phyloP scores from a whole-genome alignment of 2,888 invertebrate genomes.

The Tipula lateralis region DNA sequence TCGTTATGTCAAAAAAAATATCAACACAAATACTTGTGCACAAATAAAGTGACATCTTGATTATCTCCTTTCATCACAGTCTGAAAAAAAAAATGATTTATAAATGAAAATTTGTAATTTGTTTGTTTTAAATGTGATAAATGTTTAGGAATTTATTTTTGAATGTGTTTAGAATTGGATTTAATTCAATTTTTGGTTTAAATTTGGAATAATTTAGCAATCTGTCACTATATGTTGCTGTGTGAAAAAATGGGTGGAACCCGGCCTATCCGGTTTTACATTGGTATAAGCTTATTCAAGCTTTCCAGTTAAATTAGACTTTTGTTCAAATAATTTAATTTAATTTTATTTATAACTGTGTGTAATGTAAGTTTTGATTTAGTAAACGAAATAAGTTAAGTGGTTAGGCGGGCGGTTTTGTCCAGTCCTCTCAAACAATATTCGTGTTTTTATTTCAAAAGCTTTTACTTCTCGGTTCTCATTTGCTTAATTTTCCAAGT shows the following conservation, averaged over 20 bases:
- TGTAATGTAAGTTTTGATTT: no score
- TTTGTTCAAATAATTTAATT: no score
- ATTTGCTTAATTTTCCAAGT: no score
- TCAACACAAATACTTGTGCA: neutral
- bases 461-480: no score
- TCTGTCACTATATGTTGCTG: neutral
- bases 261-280: neutral
- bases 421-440: no score
- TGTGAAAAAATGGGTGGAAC: neutral
- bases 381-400: no score
- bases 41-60: neutral
- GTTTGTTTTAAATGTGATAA: neutral
- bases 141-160: neutral
- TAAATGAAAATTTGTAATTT: neutral
- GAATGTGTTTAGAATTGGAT: neutral
- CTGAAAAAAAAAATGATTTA: neutral
- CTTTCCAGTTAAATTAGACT: no score
- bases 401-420: no score
- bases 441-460: no score
- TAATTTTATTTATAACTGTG: no score
- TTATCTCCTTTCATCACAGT: neutral
- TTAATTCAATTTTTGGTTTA: neutral
- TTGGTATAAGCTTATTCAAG: no score
- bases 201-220: no score
- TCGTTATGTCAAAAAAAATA: neutral